phyloP scores from a whole-genome alignment of 1,140 invertebrate species.

The Drosophila eugracilis region DNA sequence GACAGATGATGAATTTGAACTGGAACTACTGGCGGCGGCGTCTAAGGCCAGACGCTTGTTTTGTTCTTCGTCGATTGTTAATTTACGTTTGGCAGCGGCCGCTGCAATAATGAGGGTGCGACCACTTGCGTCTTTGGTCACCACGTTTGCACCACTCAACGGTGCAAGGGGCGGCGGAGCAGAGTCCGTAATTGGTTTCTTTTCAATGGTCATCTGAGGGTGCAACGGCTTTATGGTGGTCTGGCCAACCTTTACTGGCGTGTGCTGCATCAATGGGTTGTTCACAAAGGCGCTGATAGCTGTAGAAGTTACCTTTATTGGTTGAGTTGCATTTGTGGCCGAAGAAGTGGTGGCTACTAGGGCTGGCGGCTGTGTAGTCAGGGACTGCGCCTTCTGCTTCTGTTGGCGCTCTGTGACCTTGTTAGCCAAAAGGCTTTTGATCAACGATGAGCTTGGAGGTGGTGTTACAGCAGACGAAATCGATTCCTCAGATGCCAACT shows the following conservation, averaged over 20 bases:
- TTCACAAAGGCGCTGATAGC: conserved; percentile 85
- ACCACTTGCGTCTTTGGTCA: conserved; percentile 82
- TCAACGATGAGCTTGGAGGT: conserved; percentile 87
- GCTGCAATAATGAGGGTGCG: conserved; percentile 84
- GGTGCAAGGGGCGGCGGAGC: conserved; percentile 86
- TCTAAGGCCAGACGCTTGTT: conserved; percentile 66
- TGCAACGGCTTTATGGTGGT: conserved; percentile 84
- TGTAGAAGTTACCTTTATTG: conserved; percentile 78
- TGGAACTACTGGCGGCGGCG: conserved; percentile 48
- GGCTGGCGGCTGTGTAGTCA: conserved; percentile 84
- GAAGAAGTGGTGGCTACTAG: conserved; percentile 85
- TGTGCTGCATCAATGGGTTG: conserved; percentile 84
- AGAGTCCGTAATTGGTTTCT: conserved; percentile 74
- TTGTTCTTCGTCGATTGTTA: conserved; percentile 85
- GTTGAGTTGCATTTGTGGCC: conserved; percentile 40
- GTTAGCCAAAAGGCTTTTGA: conserved; percentile 94
- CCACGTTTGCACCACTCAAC: conserved; percentile 79
- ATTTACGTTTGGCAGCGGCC: conserved; percentile 84
- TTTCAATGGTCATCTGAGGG: conserved; percentile 67
- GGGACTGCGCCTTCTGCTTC: conserved; percentile 83
- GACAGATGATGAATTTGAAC: conserved; percentile 34
- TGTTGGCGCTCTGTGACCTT: conserved; percentile 89
- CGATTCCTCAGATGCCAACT: conserved; percentile 26
- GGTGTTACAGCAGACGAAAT: conserved; percentile 15
- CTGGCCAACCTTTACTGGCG: conserved; percentile 83